Base-by-base conservation (phyloP, 2,888 invertebrate genomes). In the Fragum sueziense region DNA sequence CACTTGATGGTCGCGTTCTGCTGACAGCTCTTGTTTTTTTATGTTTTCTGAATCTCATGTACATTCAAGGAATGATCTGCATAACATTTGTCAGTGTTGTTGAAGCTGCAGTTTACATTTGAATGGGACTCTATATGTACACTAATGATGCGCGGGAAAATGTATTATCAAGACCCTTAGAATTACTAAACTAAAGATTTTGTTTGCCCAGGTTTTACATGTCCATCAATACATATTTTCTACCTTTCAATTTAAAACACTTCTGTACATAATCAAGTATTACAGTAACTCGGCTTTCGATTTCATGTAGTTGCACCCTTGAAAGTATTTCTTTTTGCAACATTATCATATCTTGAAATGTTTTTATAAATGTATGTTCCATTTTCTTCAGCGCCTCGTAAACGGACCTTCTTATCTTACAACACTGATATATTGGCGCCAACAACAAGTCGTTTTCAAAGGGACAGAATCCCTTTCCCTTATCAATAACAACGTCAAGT, bases 181-280 rank as follows among this genome's bases (percentile, higher is more conserved):
- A n/a, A n/a, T n/a, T n/a, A n/a, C n/a, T n/a, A n/a, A n/a, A n/a
- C n/a, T n/a, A n/a, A n/a, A n/a, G n/a, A n/a, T n/a, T n/a, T n/a
- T n/a, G n/a, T n/a, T n/a, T n/a, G n/a, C n/a, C n/a, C n/a, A n/a
- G n/a, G n/a, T 9, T 47, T 47, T 47, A 47, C n/a, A 2, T 4
- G 3, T 57, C 27, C 11, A 61, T 61, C 4, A 61, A n/a, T 17
- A 65, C 65, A 27, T 65, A 25, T 4, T 20, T 27, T 41, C n/a
- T 65, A 9, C 65, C 65, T 65, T 65, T 65, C 65, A 65, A n/a
- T 9, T n/a, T 34, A 41, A 65, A 65, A 65, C 65, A 65, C 27
- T 37, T 25, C 1, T 41, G 7, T 17, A 65, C 41, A 20, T 65
- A 65, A 2, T 27, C 41, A 4, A 65, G 20, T 9, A 65, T 22